phyloP scores from a whole-genome alignment of 2,797 vertebrate species.

The Spheniscus humboldti region DNA sequence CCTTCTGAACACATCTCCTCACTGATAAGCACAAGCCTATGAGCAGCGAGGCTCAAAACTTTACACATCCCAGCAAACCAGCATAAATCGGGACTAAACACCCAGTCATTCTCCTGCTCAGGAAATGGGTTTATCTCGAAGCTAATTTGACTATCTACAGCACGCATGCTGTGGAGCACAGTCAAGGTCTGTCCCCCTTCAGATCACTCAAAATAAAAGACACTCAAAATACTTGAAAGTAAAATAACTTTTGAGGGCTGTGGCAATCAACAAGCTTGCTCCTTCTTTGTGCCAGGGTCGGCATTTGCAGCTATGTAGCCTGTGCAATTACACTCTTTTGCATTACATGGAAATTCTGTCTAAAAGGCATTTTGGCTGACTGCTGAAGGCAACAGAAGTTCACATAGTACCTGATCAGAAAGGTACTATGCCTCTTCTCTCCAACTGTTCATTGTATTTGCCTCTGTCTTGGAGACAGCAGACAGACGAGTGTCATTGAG shows the following conservation, averaged over 20 bases:
- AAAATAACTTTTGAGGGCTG: background rate
- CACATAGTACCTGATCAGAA: background rate
- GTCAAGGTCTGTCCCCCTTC: background rate
- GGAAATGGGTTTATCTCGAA: background rate
- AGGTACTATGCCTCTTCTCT: background rate
- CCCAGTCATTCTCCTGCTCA: background rate
- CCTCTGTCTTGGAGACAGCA: background rate
- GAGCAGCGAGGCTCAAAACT: background rate
- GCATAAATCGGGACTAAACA: rapidly evolving
- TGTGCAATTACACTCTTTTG: background rate
- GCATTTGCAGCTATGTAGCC: background rate
- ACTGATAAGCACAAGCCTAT: background rate
- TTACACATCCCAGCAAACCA: background rate
- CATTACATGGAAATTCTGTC: background rate
- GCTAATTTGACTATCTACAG: background rate
- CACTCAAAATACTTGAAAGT: background rate
- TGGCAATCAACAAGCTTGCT: background rate
- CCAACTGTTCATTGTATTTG: background rate
- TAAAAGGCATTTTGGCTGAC: background rate
- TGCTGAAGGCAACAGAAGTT: background rate
- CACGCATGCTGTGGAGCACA: rapidly evolving
- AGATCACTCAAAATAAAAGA: background rate
- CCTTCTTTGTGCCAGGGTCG: background rate
- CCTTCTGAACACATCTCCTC: background rate
- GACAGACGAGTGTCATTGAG: rapidly evolving